These are phyloP conservation scores for Eilema depressum DNA, from an alignment of 2,888 invertebrate genomes.

Conservation along the genomic window DNA sequence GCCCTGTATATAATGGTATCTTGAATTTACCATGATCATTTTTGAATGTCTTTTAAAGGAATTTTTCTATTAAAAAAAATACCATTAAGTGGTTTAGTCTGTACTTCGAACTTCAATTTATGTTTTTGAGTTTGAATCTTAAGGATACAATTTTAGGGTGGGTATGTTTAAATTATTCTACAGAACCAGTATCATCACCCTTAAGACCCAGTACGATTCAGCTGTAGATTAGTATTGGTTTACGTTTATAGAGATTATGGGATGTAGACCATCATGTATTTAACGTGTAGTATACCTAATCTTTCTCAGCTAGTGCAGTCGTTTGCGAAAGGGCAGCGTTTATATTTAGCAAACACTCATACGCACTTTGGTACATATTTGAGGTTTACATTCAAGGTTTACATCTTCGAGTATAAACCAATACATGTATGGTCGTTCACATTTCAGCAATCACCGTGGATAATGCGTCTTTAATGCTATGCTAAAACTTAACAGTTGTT, in stretches of 20 bases:
- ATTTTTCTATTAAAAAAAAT: too few species aligned
- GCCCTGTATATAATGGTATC: too few species aligned
- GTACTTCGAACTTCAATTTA: too few species aligned
- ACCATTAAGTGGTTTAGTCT: too few species aligned
- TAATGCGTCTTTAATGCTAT: slow-evolving; percentile 12
- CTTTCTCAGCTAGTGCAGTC: slow-evolving; percentile 1
- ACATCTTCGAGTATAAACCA: slow-evolving; percentile 10
- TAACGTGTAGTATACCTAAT: not conserved
- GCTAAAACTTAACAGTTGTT: slow-evolving; percentile 12
- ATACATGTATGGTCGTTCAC: slow-evolving; percentile 30
- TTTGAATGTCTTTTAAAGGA: too few species aligned
- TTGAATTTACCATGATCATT: too few species aligned
- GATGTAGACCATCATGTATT: not conserved
- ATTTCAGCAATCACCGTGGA: slow-evolving; percentile 20
- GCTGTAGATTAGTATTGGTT: not conserved
- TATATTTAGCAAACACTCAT: slow-evolving; percentile 35
- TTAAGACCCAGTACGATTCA: not conserved
- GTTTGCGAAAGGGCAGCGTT: slow-evolving; percentile 33
- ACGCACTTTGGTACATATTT: slow-evolving; percentile 31
- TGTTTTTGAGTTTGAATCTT: too few species aligned
- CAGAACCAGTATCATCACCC: too few species aligned
- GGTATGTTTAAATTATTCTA: too few species aligned
- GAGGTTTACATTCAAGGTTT: slow-evolving; percentile 41
- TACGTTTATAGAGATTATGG: not conserved
- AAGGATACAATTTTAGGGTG: too few species aligned